These are phyloP conservation scores for Nomia melanderi DNA, from an alignment of 1,140 invertebrate species.

Conservation along the genomic window DNA sequence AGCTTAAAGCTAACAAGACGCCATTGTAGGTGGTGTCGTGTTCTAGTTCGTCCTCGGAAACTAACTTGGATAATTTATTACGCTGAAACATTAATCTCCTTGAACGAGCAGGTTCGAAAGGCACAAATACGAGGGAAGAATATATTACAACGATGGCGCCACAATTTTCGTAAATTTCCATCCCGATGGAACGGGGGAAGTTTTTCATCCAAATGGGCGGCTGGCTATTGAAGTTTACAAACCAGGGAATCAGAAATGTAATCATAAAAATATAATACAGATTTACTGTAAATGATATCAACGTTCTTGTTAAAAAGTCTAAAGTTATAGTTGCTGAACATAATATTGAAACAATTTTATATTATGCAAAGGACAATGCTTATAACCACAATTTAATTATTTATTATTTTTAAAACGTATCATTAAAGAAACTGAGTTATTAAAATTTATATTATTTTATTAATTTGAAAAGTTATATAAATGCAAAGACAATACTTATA, in stretches of 20 bases:
- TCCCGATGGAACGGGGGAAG: slow-evolving; percentile 44
- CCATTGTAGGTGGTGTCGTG: slow-evolving; percentile 17
- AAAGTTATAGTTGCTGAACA: no score
- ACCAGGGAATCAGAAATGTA: slow-evolving; percentile 66
- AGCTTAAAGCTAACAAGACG: slow-evolving; percentile 35
- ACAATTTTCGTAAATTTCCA: slow-evolving; percentile 57
- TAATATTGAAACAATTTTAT: no score
- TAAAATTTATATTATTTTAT: no score
- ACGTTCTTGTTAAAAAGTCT: background rate
- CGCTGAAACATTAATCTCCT: slow-evolving; percentile 24
- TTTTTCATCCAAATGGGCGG: slow-evolving; percentile 67
- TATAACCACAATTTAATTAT: background rate
- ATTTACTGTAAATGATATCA: background rate
- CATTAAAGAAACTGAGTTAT: background rate
- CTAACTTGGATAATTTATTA: slow-evolving; percentile 23
- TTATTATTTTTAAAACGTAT: background rate
- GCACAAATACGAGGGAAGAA: slow-evolving; percentile 1
- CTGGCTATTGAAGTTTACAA: slow-evolving; percentile 53
- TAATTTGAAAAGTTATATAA: no score
- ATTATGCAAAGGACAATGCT: no score
- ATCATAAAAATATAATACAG: slow-evolving; percentile 31
- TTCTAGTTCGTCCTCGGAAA: slow-evolving; percentile 19
- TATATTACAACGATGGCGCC: slow-evolving; percentile 55
- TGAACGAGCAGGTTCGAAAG: slow-evolving; percentile 53
- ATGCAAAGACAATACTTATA: no score